Evolutionary conservation across 2,113 vertebrate species (phyloP).

Genomic region (Chionomys nivalis): DNA sequence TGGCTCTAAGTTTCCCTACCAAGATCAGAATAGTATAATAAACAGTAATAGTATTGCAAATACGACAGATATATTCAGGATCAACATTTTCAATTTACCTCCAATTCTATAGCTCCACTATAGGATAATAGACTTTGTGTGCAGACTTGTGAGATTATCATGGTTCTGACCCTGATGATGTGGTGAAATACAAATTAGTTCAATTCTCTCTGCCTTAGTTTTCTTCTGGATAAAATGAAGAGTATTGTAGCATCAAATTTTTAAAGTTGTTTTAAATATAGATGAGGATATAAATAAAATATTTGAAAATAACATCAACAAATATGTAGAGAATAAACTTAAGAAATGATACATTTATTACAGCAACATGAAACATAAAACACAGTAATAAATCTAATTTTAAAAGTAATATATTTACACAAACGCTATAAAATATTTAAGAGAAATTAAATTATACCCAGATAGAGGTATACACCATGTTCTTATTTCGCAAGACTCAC

Average conservation of each 20-base stretch:
- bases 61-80: neutral
- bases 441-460: slow-evolving; percentile 21
- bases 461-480: neutral
- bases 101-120: neutral
- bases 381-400: neutral
- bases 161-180: neutral
- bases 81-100: neutral
- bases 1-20: neutral
- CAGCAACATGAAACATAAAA: slow-evolving; percentile 1
- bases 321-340: slow-evolving; percentile 15
- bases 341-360: slow-evolving; percentile 8
- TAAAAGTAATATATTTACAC: neutral
- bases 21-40: neutral
- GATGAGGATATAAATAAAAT: slow-evolving; percentile 36
- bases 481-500: neutral
- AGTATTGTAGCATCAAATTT: neutral
- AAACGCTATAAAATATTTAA: slow-evolving; percentile 14
- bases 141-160: neutral
- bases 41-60: neutral
- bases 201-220: neutral
- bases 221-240: neutral
- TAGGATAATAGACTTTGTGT: neutral
- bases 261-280: neutral
- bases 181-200: neutral
- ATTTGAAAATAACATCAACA: neutral